Base-by-base conservation (phyloP, 64 coral and sea anemone species). In the Platygyra sinensis region DNA sequence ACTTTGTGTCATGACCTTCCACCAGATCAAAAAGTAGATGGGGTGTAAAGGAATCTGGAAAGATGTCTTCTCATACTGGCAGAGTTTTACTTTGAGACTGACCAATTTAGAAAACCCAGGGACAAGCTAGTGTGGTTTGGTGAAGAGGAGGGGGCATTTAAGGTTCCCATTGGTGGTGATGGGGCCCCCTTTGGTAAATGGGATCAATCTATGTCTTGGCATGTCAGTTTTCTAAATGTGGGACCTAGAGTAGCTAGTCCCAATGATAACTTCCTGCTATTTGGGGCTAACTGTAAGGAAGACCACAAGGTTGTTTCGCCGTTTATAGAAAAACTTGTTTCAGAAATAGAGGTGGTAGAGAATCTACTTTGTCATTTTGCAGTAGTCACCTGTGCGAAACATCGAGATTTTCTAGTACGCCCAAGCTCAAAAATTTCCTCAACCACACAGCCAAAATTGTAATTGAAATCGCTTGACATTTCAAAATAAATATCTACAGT, bases 121-220 rank as follows among this genome's bases (percentile, higher is more conserved):
- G 76, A 88, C 30, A 87, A 93, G 39, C 76, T 93, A n/a, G 77
- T 60, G 9, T 88, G 91, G 91, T 88, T 88, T 82, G 85, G 91
- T 42, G 55, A 82, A 17, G 5, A 6, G 42, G 42, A 46, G 5
- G 42, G 42, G 42, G 60, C 89, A 60, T 91, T 91, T 86, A 74
- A 32, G 57, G 72, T 91, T 60, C 80, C 89, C 32, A 91, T 79
- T 61, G 80, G 89, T 10, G 89, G 79, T 25, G 89, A 92, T 30
- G 61, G 90, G 12, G 82, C 84, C 19, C 85, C 75, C 33, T 86
- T 93, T 54, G 91, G 91, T 0, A 93, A 93, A 30, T 75, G 69
- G 25, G 85, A 93, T 4, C 22, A 76, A 75, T 65, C 75, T 0
- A 52, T 93, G 12, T 28, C 61, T 13, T 93, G 91, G 91, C 54